Evolutionary conservation across 1,140 invertebrate genomes (phyloP).

Genomic region (Calliopsis andreniformis): DNA sequence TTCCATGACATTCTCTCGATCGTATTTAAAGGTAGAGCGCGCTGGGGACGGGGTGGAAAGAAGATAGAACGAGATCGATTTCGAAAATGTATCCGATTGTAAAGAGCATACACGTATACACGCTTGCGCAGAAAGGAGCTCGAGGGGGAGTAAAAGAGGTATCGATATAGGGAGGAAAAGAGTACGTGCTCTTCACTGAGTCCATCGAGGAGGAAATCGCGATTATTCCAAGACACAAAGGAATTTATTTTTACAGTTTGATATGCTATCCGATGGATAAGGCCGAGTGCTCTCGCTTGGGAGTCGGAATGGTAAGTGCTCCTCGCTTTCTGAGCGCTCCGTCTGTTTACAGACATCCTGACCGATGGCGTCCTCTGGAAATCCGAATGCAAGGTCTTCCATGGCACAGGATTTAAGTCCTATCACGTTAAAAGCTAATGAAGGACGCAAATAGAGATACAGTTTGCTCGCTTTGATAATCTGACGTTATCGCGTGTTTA

Average conservation of each 20-base stretch:
- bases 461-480: background rate
- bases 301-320: constrained; percentile 1
- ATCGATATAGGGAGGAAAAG: background rate
- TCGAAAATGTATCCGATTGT: constrained; percentile 4
- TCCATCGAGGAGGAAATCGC: constrained; percentile 23
- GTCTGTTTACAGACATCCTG: constrained; percentile 31
- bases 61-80: background rate
- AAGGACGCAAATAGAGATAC: constrained; percentile 8
- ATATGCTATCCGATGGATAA: constrained; percentile 31
- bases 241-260: constrained; percentile 34
- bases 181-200: constrained; percentile 7
- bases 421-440: background rate
- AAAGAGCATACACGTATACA: background rate
- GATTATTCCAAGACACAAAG: constrained; percentile 27
- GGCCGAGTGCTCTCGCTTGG: constrained; percentile 15
- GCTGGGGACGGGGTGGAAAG: no score
- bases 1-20: constrained; percentile 10
- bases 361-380: constrained; percentile 19
- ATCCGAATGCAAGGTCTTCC: constrained; percentile 14
- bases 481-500: no score
- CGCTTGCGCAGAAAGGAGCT: background rate
- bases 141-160: no score
- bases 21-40: background rate
- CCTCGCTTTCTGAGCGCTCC: background rate
- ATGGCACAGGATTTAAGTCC: background rate